A percentile compares a stretch with the other conserved stretches of the same genome.
Evolutionary conservation across 2,888 invertebrate species (phyloP).

Genomic region (Rhagophthalmus giganteus): DNA sequence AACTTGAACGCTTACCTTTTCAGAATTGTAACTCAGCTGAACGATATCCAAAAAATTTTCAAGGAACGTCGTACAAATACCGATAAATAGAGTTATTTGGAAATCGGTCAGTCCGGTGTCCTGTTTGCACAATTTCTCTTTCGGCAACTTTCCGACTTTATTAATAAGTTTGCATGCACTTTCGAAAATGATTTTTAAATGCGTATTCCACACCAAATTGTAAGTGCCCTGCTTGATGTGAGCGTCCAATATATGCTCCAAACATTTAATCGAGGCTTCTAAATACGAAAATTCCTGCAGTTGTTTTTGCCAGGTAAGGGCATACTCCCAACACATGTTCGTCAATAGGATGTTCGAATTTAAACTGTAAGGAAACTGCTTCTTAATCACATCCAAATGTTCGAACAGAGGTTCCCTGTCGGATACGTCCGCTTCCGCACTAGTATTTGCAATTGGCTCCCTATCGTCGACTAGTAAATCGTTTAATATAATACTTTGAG

Average conservation of each 20-base stretch:
- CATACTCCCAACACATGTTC: conserved; percentile 91
- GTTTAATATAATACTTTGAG: conserved; percentile 63
- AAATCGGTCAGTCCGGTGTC: conserved; percentile 72
- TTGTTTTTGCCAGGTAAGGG: conserved; percentile 83
- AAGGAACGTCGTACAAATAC: conserved; percentile 58
- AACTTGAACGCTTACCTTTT: conserved; percentile 21
- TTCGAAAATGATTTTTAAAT: conserved; percentile 80
- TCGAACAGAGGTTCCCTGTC: conserved; percentile 59
- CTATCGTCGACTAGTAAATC: too few relatives aligned
- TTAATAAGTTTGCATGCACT: conserved; percentile 74
- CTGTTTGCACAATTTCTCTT: conserved; percentile 79
- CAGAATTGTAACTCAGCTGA: conserved; percentile 46
- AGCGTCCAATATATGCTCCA: conserved; percentile 67
- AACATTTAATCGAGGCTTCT: conserved; percentile 70
- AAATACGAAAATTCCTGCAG: conserved; percentile 67
- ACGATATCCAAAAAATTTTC: conserved; percentile 55
- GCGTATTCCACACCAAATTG: conserved; percentile 86
- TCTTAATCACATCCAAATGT: conserved; percentile 66
- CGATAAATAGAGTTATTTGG: conserved; percentile 60
- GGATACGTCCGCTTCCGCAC: conserved; percentile 5
- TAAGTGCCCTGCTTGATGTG: conserved; percentile 79
- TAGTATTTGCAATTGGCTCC: conserved; percentile 20
- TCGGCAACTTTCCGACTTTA: conserved; percentile 82
- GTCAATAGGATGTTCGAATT: conserved; percentile 76
- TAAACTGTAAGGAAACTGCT: conserved; percentile 86